A percentile compares a stretch with the other conserved stretches of the same genome.
These are phyloP conservation scores for Polymixis lichenea DNA, from an alignment of 2,888 invertebrate genomes.

Conservation along the genomic window DNA sequence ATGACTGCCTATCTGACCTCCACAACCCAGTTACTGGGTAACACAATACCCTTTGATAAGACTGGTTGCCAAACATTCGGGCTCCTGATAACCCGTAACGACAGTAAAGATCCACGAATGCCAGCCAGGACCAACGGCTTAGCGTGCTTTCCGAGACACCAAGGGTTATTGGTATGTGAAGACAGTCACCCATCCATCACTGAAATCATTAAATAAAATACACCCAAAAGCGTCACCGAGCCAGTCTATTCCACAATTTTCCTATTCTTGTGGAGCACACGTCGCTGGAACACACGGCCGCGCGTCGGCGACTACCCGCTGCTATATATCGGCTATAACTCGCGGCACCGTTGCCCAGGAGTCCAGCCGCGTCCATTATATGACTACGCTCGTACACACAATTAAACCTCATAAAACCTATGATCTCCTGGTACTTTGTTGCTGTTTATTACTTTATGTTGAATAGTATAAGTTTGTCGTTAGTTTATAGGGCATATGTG, in stretches of 20 bases:
- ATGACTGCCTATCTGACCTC: no score
- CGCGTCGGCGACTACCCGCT: conserved; percentile 73
- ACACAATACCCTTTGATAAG: no score
- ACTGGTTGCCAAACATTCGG: no score
- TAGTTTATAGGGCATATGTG: conserved; percentile 54
- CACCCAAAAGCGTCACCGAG: background rate
- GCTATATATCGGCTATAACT: conserved; percentile 76
- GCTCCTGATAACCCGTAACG: no score
- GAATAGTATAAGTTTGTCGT: conserved; percentile 43
- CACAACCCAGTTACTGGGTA: no score
- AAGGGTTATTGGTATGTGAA: no score
- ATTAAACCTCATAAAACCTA: conserved; percentile 80
- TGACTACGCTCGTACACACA: conserved; percentile 74
- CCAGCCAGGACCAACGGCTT: no score
- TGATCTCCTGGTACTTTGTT: conserved; percentile 75
- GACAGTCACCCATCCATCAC: no score
- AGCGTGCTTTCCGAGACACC: no score
- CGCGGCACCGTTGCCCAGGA: conserved; percentile 74
- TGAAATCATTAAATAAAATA: no score
- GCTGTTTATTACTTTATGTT: conserved; percentile 64
- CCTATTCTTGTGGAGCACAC: conserved; percentile 68
- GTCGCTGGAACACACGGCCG: conserved; percentile 71
- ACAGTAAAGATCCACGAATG: no score
- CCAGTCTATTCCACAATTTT: conserved; percentile 48
- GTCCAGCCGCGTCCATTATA: conserved; percentile 81